A percentile compares a stretch with the other conserved stretches of the same genome.
These are phyloP conservation scores for Caerostris extrusa DNA, from an alignment of 1,140 invertebrate species.

Conservation along the genomic window DNA sequence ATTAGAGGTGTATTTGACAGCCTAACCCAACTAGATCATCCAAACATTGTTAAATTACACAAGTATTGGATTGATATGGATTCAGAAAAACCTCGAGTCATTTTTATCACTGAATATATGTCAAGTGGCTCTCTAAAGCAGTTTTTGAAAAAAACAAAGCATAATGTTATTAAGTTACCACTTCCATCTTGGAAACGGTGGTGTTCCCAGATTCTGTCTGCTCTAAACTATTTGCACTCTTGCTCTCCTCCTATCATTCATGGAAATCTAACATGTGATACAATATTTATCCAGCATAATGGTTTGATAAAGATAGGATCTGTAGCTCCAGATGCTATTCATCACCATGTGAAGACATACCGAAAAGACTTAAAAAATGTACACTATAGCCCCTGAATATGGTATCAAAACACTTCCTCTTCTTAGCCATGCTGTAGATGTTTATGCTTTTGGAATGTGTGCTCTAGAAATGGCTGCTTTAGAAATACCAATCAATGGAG, in stretches of 20 bases:
- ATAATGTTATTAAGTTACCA: constrained; percentile 93
- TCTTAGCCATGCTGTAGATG: constrained; percentile 93
- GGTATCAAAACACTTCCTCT: constrained; percentile 82
- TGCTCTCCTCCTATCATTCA: constrained; percentile 99
- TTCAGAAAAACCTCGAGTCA: constrained; percentile 97
- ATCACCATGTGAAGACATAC: constrained; percentile 96
- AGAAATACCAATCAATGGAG: constrained; percentile 96
- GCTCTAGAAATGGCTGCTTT: constrained; percentile 98
- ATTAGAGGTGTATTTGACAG: constrained; percentile 98
- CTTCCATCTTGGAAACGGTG: constrained; percentile 93
- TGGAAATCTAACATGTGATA: constrained; percentile 99
- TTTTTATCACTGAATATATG: constrained; percentile 99
- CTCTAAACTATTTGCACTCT: constrained; percentile 99
- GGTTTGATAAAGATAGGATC: constrained; percentile 98
- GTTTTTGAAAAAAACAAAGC: constrained; percentile 98
- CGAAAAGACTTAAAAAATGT: constrained; percentile 90
- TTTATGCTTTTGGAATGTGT: constrained; percentile 99
- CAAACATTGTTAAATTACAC: constrained; percentile 99
- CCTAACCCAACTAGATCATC: constrained; percentile 96
- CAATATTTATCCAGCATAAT: constrained; percentile 99
- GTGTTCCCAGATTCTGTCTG: constrained; percentile 99
- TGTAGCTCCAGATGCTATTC: constrained; percentile 99
- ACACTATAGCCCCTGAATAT: constrained; percentile 98
- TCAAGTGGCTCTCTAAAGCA: constrained; percentile 99
- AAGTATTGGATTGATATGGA: constrained; percentile 99